Base-by-base conservation (phyloP, 2,113 vertebrate species). In the Clarias batrachus region DNA sequence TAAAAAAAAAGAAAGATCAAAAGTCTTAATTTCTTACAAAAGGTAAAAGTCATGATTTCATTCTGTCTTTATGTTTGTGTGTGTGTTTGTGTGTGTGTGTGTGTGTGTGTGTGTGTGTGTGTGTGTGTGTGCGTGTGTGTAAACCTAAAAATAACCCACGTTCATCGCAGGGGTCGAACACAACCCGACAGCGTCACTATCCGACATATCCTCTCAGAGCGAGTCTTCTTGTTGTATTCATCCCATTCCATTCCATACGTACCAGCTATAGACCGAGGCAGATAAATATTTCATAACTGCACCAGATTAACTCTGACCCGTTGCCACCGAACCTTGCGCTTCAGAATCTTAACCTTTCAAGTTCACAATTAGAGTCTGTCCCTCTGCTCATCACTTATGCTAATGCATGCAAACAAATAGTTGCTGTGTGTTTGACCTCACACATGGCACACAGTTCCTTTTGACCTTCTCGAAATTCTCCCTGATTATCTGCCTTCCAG, bases 341-440 rank as follows among this genome's bases (percentile, higher is more conserved):
- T 63, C 56, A 16, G 27, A 76, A 88, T 90, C 88, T 48, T 88
- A 93, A 91, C 92, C 92, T 92, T 90, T 91, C 86, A 82, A 89
- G 92, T 91, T 92, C 88, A 87, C 89, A 86, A 90, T 85, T 89
- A 92, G 93, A 93, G 94, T 92, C 92, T 92, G 91, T 92, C 93
- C 91, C 89, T 84, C 87, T 33, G 12, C 91, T 91, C 92, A 92
- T 93, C 92, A 91, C 83, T 90, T 92, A 93, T 94, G 93, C 91
- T 93, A 93, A 95, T 94, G 84, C 90, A 94, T 95, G 93, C 91
- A 73, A 90, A 91, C 91, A 92, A 93, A 93, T 92, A 92, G 91
- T 85, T 90, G 90, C 90, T 90, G 85, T 88, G 91, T 90, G 94
- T 91, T 88, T 93, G 93, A 95, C 95, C 94, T 92, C 93, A 91